Evolutionary conservation across 2,113 vertebrate species (phyloP), one percentile per base, ranked within the genome.

Genomic region (Tupaia chinensis): DNA sequence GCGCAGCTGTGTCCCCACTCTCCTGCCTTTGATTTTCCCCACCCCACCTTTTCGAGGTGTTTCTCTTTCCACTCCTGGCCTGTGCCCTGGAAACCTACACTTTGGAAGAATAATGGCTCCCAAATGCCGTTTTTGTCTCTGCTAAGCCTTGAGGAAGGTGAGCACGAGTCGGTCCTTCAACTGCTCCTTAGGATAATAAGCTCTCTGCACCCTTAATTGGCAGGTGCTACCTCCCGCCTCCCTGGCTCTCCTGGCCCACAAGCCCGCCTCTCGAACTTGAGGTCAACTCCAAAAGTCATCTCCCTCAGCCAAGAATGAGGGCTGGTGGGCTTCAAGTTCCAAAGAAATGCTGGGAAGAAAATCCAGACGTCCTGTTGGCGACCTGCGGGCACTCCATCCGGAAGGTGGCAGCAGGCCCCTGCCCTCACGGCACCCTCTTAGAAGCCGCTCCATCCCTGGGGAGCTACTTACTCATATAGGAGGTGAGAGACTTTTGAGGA

Each of bases 71-170:
- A 12, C 27, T 14, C 9, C 74, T 56, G 78, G 88, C 80, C 94
- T 63, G 68, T 73, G 72, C 34, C 80, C 91, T 9, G 14, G 92
- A 96, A 98, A 93, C 93, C 91, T 96, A 73, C 93, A 93, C 89
- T 97, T 95, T 96, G 87, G 89, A 77, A 96, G 86, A 63, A 93
- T 93, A 97, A 97, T 96, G 72, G 79, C 58, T 94, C 79, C 88
- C 83, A 87, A 97, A 89, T 83, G 93, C 61, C n/a, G 1, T n/a
- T 94, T 95, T 96, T 93, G 94, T 96, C 94, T 96, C 61, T n/a
- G 69, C 76, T 96, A 96, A 98, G 94, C 95, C 91, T 56, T 8
- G 0, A 44, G 53, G 93, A 97, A 97, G 72, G 97, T 96, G 94
- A 96, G 79, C 82, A 54, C 89, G 89, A 32, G 93, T 5, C 0